Base-by-base conservation (phyloP, 2,888 invertebrate species). In the Syrphus vitripennis region DNA sequence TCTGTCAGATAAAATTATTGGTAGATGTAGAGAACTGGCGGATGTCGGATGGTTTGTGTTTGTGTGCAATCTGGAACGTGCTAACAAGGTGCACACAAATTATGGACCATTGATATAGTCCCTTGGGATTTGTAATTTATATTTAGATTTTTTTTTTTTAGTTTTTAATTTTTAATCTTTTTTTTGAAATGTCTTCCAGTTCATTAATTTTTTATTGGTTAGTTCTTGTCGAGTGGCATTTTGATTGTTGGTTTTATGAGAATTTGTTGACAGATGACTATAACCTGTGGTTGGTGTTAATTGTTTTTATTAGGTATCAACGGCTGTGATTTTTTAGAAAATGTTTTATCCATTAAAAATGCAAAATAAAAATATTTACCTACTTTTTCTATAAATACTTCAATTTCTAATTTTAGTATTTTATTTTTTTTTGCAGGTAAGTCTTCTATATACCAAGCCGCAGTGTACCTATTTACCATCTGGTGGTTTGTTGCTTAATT, bases 31-130 rank as follows among this genome's bases (percentile, higher is more conserved):
- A n/a, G n/a, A n/a, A n/a, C n/a, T n/a, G n/a, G n/a, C n/a, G n/a
- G n/a, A n/a, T n/a, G n/a, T 16, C 61, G 42, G 48, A 57, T 31
- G 50, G 75, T 24, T 57, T 59, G 53, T 29, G n/a, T 67, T 57
- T 19, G 29, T 69, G 21, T 16, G 16, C 4, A 3, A n/a, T 19
- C 40, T 37, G 29, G 31, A 29, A 50, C 70, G 55, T 74, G 79
- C 69, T 79, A 74, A 79, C 83, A 83, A 83, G 59, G 24, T 67
- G 71, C 42, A 53, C 71, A 80, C 75, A 75, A 75, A 65, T 74
- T 74, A n/a, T n/a, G 74, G 50, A 59, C 67, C n/a, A 16, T 57
- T 16, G n/a, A 5, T 3, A 1, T 5, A 26, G 71, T 61, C 50
- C 67, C 45, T 42, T 70, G 82, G 57, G 77, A 77, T 48, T 67